Base-by-base conservation (phyloP, 2,888 invertebrate species). In the Clusia tigrina region DNA sequence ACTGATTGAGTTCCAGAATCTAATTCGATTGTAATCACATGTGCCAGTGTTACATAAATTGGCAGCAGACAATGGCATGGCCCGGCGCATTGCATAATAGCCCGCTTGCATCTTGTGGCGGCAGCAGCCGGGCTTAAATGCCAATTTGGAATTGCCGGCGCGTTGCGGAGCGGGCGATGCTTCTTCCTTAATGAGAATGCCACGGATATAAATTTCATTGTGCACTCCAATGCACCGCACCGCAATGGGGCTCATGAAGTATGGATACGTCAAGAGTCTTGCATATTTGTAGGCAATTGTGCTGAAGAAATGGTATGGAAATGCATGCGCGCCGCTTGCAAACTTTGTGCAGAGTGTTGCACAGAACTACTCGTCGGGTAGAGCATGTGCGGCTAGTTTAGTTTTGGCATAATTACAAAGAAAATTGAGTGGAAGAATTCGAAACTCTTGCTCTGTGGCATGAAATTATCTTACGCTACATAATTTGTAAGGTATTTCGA, bases 21-120 rank as follows among this genome's bases (percentile, higher is more conserved):
- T 69, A 68, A 69, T 70, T 70, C 68, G 69, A 69, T 70, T 70
- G 68, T 69, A 70, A 69, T 70, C 69, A 67, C 68, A 66, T 63
- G 65, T 62, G 63, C 68, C 67, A 67, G 67, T 66, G 70, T 67
- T 69, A 67, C 69, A 69, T 69, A 69, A 69, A 68, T 69, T 69
- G 69, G 67, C 67, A 65, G 67, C 67, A 69, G 66, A 69, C 67
- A 69, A 64, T 69, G 67, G 54, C 54, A 54, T 3, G n/a, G 54
- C 25, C 54, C 25, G 10, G 6, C 10, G 17, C n/a, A 18, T 26
- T 54, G 54, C 9, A 54, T 6, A 48, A 48, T 17, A n/a, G 48
- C 17, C 25, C 17, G 24, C 24, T 48, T 18, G 18, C n/a, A n/a
- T 2, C 25, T 15, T 6, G 5, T 26, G 6, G 32, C 25, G 17